Percentiles rank a stretch among this genome's conserved stretches.
phyloP scores from a whole-genome alignment of 2,113 vertebrate species.

The Dipodomys stephensi region DNA sequence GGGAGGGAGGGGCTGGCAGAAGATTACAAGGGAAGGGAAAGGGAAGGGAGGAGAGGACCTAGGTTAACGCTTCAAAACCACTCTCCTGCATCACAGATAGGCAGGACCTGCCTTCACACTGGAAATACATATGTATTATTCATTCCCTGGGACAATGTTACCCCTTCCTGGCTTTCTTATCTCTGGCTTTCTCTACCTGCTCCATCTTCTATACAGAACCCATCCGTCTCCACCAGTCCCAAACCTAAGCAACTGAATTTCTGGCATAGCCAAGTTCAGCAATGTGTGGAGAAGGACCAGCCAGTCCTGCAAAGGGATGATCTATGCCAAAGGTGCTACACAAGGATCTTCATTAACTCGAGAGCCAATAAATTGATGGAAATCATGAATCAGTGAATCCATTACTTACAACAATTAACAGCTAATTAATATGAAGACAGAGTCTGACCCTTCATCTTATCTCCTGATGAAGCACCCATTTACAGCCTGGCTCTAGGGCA shows the following conservation, averaged over 20 bases:
- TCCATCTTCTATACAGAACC: background rate
- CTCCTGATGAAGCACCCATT: background rate
- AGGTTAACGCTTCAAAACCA: slow-evolving; percentile 6
- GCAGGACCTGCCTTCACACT: rapidly evolving
- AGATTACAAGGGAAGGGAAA: background rate
- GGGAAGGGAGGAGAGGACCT: background rate
- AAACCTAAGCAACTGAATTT: background rate
- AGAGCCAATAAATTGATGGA: slow-evolving; percentile 84
- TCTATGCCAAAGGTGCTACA: slow-evolving; percentile 63
- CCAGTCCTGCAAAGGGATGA: slow-evolving; percentile 73
- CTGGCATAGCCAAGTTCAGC: background rate
- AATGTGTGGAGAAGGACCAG: slow-evolving; percentile 37
- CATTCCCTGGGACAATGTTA: background rate
- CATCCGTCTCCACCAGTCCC: background rate
- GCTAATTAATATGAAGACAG: slow-evolving; percentile 80
- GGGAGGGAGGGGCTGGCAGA: background rate
- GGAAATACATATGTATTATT: background rate
- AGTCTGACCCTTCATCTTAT: slow-evolving; percentile 77
- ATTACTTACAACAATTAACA: slow-evolving; percentile 83
- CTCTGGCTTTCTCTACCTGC: background rate
- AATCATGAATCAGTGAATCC: slow-evolving; percentile 82
- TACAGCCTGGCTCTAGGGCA: background rate
- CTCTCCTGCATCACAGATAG: background rate
- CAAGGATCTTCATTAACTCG: slow-evolving; percentile 84
- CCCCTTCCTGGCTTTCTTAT: background rate